Percentiles rank a stretch among this genome's conserved stretches.
These are phyloP conservation scores for Pyrrhosoma nymphula DNA, from an alignment of 2,888 invertebrate genomes.

Conservation along the genomic window DNA sequence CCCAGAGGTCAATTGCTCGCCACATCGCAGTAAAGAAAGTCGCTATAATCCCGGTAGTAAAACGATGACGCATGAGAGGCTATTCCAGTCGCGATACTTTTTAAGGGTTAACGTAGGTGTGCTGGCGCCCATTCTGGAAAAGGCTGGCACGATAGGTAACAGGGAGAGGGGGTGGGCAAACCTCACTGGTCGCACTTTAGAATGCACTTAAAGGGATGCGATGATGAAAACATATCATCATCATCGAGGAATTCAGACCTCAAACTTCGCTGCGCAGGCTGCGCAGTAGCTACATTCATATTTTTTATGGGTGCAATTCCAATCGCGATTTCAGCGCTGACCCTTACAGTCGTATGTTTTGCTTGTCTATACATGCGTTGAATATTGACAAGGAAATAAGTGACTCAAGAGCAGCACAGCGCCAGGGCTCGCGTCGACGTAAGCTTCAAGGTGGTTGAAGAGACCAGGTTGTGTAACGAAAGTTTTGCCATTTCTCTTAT, in stretches of 20 bases:
- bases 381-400: not conserved
- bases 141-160: not conserved
- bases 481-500: too few species aligned
- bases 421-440: not conserved
- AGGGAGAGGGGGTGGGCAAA: not conserved
- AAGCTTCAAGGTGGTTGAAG: too few species aligned
- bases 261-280: not conserved
- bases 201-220: not conserved
- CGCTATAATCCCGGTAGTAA: not conserved
- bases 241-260: not conserved
- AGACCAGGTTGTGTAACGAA: too few species aligned
- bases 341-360: not conserved
- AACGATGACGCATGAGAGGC: not conserved
- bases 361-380: not conserved
- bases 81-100: not conserved
- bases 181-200: not conserved
- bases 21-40: not conserved
- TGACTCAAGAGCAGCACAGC: not conserved
- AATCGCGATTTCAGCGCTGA: not conserved
- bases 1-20: not conserved
- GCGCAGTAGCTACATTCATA: not conserved
- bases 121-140: not conserved
- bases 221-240: not conserved
- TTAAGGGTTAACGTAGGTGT: not conserved
- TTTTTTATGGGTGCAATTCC: not conserved